Percentiles rank a stretch among this genome's conserved stretches.
Evolutionary conservation across 1,140 invertebrate genomes (phyloP).

Genomic region (Diorhabda sublineata): DNA sequence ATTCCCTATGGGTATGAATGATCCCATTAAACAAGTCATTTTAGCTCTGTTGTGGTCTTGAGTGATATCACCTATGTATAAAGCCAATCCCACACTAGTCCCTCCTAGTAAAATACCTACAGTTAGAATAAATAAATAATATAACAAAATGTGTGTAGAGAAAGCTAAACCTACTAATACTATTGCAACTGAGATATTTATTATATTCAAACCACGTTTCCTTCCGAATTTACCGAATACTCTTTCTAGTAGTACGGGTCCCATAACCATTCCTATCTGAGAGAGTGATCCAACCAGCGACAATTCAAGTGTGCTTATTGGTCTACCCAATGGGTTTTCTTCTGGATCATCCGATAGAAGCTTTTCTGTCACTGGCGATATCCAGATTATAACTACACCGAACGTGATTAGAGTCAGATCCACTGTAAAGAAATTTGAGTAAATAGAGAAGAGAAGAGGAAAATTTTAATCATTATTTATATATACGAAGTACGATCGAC

Average conservation of each 20-base stretch:
- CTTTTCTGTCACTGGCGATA: not conserved
- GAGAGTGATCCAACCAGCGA: not conserved
- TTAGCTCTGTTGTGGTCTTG: constrained; percentile 40
- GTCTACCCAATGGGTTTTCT: not conserved
- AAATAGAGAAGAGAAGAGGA: no score
- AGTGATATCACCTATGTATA: constrained; percentile 52
- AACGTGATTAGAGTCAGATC: not conserved
- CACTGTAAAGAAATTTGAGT: not conserved
- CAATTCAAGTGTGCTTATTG: not conserved
- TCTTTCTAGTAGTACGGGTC: not conserved
- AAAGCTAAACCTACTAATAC: not conserved
- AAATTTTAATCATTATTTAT: no score
- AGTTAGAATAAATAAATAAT: constrained; percentile 46
- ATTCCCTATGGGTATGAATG: constrained; percentile 33
- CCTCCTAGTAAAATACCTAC: constrained; percentile 48
- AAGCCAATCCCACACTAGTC: constrained; percentile 49
- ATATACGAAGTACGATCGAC: no score
- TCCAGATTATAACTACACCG: not conserved
- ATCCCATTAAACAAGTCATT: constrained; percentile 32
- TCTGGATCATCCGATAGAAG: not conserved
- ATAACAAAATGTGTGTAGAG: not conserved
- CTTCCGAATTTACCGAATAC: not conserved
- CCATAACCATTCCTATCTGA: not conserved
- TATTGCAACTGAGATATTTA: not conserved
- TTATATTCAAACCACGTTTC: not conserved